Percentiles rank a stretch among this genome's conserved stretches.
Evolutionary conservation across 2,113 vertebrate genomes (phyloP).

Genomic region (Sminthopsis crassicaudata): DNA sequence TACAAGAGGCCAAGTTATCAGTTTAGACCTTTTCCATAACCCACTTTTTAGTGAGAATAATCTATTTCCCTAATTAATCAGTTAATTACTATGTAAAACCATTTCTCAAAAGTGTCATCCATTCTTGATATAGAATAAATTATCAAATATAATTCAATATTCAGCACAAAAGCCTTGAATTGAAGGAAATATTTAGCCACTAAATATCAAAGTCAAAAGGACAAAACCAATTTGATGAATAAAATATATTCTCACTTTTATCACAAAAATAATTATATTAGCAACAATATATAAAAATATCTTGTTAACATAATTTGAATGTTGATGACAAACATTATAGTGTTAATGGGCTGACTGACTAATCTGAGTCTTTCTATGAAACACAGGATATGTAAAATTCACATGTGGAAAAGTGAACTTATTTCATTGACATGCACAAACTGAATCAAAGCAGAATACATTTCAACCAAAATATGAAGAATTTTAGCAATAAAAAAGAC

Average conservation of each 20-base stretch:
- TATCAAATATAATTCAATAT: background rate
- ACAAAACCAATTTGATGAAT: conserved; percentile 31
- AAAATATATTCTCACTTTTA: background rate
- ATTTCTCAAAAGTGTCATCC: conserved; percentile 16
- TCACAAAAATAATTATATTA: conserved; percentile 32
- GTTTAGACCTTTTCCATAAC: background rate
- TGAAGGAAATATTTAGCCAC: background rate
- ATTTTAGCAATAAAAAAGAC: background rate
- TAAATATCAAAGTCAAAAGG: background rate
- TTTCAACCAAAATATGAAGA: background rate
- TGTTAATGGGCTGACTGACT: background rate
- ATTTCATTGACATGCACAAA: background rate
- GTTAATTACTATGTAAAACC: background rate
- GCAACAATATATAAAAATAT: background rate
- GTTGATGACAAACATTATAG: background rate
- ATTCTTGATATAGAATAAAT: conserved; percentile 24
- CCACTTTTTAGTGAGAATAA: background rate
- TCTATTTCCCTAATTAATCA: background rate
- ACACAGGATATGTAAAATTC: conserved; percentile 18
- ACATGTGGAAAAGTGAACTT: background rate
- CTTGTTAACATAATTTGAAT: conserved; percentile 15
- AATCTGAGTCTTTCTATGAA: background rate
- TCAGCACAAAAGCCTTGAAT: background rate
- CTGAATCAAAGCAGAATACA: background rate
- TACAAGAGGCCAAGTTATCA: background rate